Conservation (phyloP, 1,140 invertebrate genomes). For the Macrosteles quadrilineatus region DNA sequence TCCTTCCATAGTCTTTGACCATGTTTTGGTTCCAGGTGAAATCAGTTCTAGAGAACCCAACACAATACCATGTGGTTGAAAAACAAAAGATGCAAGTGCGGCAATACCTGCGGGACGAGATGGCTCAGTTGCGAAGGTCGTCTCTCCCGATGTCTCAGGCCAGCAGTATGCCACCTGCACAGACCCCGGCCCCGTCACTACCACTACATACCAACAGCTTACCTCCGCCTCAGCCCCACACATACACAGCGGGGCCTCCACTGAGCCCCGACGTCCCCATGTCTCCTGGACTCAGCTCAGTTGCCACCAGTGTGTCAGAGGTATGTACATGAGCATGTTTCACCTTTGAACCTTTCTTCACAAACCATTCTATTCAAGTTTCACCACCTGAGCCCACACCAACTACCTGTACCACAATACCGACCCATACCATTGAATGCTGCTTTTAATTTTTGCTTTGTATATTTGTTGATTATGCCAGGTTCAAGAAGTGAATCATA, state of each 20-base stretch:
- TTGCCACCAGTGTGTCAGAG: constrained; percentile 73
- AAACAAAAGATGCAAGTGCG: constrained; percentile 87
- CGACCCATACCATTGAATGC: too few species aligned
- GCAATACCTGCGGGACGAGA: constrained; percentile 72
- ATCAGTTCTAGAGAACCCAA: constrained; percentile 86
- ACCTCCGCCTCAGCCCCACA: constrained; percentile 32
- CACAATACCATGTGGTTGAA: constrained; percentile 87
- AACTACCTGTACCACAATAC: too few species aligned
- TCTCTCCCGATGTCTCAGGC: constrained; percentile 11
- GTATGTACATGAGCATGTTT: constrained; percentile 51
- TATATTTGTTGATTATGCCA: too few species aligned
- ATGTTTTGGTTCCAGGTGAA: constrained; percentile 62
- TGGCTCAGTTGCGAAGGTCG: constrained; percentile 35
- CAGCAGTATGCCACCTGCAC: background rate
- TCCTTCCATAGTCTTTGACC: too few species aligned
- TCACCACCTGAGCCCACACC: too few species aligned
- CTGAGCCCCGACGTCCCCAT: constrained; percentile 61
- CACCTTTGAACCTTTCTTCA: background rate
- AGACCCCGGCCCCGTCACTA: background rate
- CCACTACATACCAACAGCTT: background rate
- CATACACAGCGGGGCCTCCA: constrained; percentile 12
- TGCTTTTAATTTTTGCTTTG: too few species aligned
- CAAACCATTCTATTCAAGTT: background rate
- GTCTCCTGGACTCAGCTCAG: constrained; percentile 71
- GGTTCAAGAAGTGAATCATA: too few species aligned